Evolutionary conservation across 2,797 vertebrate species (phyloP).

Genomic region (Gouania willdenowi): DNA sequence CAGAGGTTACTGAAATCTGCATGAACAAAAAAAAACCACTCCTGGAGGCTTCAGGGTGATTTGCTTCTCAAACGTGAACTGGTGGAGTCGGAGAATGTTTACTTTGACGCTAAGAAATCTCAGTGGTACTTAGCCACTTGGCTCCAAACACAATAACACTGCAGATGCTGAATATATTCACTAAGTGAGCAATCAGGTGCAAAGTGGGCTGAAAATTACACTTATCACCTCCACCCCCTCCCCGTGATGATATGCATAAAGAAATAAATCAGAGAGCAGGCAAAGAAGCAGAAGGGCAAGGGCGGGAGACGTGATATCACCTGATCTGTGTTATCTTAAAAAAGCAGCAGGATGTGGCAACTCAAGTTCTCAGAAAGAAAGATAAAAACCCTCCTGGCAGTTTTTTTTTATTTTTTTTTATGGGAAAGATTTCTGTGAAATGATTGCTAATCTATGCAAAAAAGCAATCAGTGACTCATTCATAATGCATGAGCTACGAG

Average conservation of each 20-base stretch:
- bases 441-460: constrained; percentile 87
- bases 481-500: constrained; percentile 82
- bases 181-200: constrained; percentile 76
- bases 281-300: constrained; percentile 46
- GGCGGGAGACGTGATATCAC: constrained; percentile 61
- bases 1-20: constrained; percentile 51
- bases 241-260: constrained; percentile 67
- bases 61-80: constrained; percentile 21
- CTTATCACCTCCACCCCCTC: constrained; percentile 39
- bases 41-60: constrained; percentile 28
- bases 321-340: constrained; percentile 71
- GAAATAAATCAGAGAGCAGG: constrained; percentile 67
- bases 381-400: constrained; percentile 61
- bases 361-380: constrained; percentile 64
- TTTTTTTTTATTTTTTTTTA: no score
- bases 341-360: constrained; percentile 63
- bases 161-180: constrained; percentile 69
- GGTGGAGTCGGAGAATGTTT: constrained; percentile 55
- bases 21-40: constrained; percentile 6
- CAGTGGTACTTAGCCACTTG: constrained; percentile 52
- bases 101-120: constrained; percentile 52
- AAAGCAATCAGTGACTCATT: constrained; percentile 83
- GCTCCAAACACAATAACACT: constrained; percentile 60
- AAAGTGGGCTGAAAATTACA: constrained; percentile 70
- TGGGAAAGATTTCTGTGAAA: constrained; percentile 77